Evolutionary conservation across 2,888 invertebrate species (phyloP), one percentile per base, ranked within the genome.

Genomic region (Cactoblastis cactorum): DNA sequence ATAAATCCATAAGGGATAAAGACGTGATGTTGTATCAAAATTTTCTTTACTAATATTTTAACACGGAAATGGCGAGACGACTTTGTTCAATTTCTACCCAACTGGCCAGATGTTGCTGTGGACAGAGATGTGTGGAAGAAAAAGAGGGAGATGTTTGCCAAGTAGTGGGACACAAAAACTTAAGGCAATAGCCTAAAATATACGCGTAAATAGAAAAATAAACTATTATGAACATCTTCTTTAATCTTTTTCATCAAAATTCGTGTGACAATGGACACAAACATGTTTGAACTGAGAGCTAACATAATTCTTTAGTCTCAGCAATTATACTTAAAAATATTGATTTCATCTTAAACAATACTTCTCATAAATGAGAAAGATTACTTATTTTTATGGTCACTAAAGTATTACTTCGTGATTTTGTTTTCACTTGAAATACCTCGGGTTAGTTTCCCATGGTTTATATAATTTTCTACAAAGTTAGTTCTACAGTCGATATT

Each of bases 271-370:
- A 37, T 38, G 47, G 47, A 37, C 3, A 48, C 47, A 6, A 15
- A 24, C 37, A 28, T 28, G 28, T 48, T 61, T 64, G 38, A 37
- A 48, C 47, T 48, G 63, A 71, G 71, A 71, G 66, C 65, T 74
- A 78, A 76, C 81, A 85, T 82, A 82, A 79, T 78, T 86, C 83
- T 86, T 83, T 81, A 82, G 80, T 84, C 79, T 78, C 68, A 75
- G 80, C 85, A 83, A 85, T 86, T 86, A 86, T 78, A 83, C 76
- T 83, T 76, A 77, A 82, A 86, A 84, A 83, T 80, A 83, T 83
- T 80, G 81, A 85, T 86, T 82, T 80, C 77, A 83, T 85, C 81
- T 84, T 71, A 72, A 68, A 65, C 63, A 68, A 69, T 76, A 73
- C 71, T 74, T 74, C 66, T 49, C 49, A 54, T 45, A 53, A 53